phyloP scores from a whole-genome alignment of 2,888 invertebrate genomes.

The Scaptomyza flava region DNA sequence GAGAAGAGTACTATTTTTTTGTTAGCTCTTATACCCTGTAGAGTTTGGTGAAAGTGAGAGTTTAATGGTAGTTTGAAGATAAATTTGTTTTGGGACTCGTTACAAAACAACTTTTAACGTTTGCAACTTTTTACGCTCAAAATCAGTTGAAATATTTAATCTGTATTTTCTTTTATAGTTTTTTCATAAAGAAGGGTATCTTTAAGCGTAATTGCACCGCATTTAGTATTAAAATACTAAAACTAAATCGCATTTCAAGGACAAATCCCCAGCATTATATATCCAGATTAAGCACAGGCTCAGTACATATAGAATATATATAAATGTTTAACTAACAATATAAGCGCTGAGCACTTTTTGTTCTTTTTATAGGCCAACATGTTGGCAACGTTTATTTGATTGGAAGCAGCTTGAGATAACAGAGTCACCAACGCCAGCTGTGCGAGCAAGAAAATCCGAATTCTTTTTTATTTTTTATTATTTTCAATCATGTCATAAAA shows the following conservation, averaged over 20 bases:
- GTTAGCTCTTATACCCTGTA: slow-evolving; percentile 10
- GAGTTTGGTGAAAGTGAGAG: background rate
- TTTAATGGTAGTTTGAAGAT: background rate
- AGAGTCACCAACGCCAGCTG: slow-evolving; percentile 12
- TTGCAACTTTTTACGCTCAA: too few relatives aligned
- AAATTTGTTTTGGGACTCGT: background rate
- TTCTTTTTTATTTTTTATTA: slow-evolving; percentile 5
- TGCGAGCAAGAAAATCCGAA: slow-evolving; percentile 31
- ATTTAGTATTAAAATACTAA: background rate
- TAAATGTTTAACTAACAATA: slow-evolving; percentile 36
- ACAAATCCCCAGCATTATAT: slow-evolving; percentile 6
- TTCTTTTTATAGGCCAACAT: slow-evolving; percentile 17
- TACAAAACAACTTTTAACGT: too few relatives aligned
- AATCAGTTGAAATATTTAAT: too few relatives aligned
- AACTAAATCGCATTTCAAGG: slow-evolving; percentile 39
- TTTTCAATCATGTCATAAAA: slow-evolving; percentile 17
- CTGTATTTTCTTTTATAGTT: too few relatives aligned
- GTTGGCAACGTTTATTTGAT: slow-evolving; percentile 19
- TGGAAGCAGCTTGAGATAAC: slow-evolving; percentile 17
- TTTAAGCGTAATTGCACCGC: background rate
- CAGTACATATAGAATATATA: background rate
- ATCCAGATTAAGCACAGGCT: background rate
- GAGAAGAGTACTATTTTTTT: slow-evolving; percentile 15
- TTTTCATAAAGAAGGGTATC: slow-evolving; percentile 4
- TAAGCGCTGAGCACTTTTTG: slow-evolving; percentile 7